Evolutionary conservation across 2,113 vertebrate genomes (phyloP), one percentile per base, ranked within the genome.

Genomic region (Lepidiolamprologus cunningtoni): DNA sequence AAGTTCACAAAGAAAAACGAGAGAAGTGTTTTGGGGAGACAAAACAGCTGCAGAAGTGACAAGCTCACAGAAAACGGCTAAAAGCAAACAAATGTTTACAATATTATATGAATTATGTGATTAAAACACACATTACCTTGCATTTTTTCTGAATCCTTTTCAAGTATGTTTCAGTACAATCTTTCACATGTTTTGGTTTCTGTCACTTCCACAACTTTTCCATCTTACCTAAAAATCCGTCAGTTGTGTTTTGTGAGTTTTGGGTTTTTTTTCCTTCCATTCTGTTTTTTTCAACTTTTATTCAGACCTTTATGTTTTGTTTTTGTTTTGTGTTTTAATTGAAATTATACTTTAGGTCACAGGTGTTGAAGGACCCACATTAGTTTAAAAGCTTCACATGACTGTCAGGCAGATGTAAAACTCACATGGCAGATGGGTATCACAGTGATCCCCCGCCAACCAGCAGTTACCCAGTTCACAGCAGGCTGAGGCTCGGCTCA

Each of bases 391-490:
- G 82, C 37, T 37, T 66, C 28, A 57, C 35, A 50, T 86, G 37
- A 16, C 50, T 53, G 66, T 26, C 68, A 55, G 80, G 42, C 82
- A 86, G 58, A 58, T 81, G 57, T 86, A 79, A 87, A 63, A 63
- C 23, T 58, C 14, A 14, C 10, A 14, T 81, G 55, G 71, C 79
- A 87, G 76, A 84, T 83, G 82, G 63, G 68, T 84, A 58, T 84
- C 2, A 73, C 9, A 81, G 33, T 14, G 45, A 53, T 84, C 50
- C 52, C n/a, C 45, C 3, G 2, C 23, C 81, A 68, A 45, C 80
- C 91, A 87, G 71, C 86, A 57, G 83, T 55, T 79, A 84, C 85
- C 53, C 83, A 57, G 55, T 58, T 82, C 61, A 57, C 35, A 82
- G 82, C 85, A 85, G 81, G 73, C 83, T 63, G 76, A 78, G 55